Base-by-base conservation (phyloP, 2,888 invertebrate genomes). In the Tortricodes alternella region DNA sequence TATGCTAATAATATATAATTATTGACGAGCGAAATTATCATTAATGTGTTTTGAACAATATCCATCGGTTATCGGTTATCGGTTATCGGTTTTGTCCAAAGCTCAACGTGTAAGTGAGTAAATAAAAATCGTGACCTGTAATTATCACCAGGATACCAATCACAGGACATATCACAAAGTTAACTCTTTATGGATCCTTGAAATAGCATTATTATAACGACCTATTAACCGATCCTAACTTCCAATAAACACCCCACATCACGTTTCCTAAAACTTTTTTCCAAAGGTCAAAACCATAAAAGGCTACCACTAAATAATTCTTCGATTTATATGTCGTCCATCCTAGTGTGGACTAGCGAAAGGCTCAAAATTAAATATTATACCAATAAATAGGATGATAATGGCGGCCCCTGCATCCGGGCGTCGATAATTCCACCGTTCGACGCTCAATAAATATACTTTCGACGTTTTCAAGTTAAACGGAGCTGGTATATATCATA, bases 351-450 rank as follows among this genome's bases (percentile, higher is more conserved):
- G 75, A 72, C 78, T 77, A 80, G 76, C 74, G 80, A 78, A 86
- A 81, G 78, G 79, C 70, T 83, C 78, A 83, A 89, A 90, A 89
- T 90, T 90, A 89, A 90, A 90, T 90, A 90, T 89, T 87, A 89
- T 89, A 87, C 89, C 89, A 90, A 90, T 90, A 90, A 90, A 89
- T 88, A 79, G 82, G 83, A 89, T 88, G 81, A 83, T 88, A 89
- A 89, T 83, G 84, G 83, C 82, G 80, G 82, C 85, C 88, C 79
- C 67, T 64, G 73, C 84, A 84, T 89, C 89, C 89, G 86, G 78
- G 73, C 72, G 60, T 72, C 83, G 89, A 89, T 89, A 89, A 88
- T 89, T 89, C 85, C 82, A 76, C 72, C 78, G 76, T 73, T 67
- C 68, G 63, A 70, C 77, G 72, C 66, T 75, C 82, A 83, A 89